Conservation (phyloP, 2,797 vertebrate genomes). For the Pseudochromis fuscus region DNA sequence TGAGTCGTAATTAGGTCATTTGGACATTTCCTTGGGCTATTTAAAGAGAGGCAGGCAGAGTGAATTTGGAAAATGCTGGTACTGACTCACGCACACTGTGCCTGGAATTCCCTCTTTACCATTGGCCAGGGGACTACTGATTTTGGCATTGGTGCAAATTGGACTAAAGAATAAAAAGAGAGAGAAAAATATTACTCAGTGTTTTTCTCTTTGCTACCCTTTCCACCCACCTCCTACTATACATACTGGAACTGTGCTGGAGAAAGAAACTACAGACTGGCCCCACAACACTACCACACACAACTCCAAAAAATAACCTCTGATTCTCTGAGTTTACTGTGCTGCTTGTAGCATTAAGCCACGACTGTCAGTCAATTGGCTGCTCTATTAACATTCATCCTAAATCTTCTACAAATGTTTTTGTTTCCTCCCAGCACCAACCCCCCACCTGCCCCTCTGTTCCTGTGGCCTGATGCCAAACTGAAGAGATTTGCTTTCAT, state of each 20-base stretch:
- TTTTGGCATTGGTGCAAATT: constrained; percentile 77
- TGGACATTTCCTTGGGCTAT: constrained; percentile 85
- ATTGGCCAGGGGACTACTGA: constrained; percentile 77
- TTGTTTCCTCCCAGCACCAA: constrained; percentile 58
- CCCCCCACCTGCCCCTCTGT: constrained; percentile 49
- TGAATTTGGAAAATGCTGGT: constrained; percentile 84
- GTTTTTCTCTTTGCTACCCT: constrained; percentile 57
- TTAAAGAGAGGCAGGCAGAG: constrained; percentile 80
- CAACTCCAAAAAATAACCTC: constrained; percentile 64
- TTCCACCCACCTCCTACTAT: constrained; percentile 55
- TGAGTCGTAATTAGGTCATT: constrained; percentile 86
- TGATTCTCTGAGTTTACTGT: constrained; percentile 53
- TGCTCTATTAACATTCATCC: constrained; percentile 48
- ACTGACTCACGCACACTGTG: constrained; percentile 80
- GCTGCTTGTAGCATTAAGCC: constrained; percentile 61
- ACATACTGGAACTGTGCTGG: constrained; percentile 30
- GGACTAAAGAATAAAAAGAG: constrained; percentile 71
- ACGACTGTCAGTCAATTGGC: constrained; percentile 68
- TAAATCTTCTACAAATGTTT: constrained; percentile 70
- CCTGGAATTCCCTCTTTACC: constrained; percentile 85
- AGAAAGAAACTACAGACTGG: constrained; percentile 27
- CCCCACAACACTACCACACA: constrained; percentile 52
- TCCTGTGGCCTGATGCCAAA: constrained; percentile 68
- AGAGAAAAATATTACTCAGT: constrained; percentile 69
- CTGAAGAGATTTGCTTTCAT: constrained; percentile 51